Base-by-base conservation (phyloP, 2,113 vertebrate species). In the Tricholaema leucomelas region DNA sequence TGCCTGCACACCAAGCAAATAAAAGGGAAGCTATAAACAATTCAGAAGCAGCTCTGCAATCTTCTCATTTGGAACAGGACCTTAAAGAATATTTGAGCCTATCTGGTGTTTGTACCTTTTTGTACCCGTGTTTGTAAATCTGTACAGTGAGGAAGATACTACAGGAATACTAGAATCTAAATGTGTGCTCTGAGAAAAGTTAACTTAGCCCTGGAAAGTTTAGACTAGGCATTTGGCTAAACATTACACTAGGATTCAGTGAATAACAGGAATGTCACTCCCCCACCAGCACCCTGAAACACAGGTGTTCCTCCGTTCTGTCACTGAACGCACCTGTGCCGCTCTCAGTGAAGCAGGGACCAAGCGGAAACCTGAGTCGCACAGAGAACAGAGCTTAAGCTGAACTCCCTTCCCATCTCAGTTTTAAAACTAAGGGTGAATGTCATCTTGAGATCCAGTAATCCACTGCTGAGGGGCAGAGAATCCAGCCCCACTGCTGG, bases 271-370 rank as follows among this genome's bases (percentile, higher is more conserved):
- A 85, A 31, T 10, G 15, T 35, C 2, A 1, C 33, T 91, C 12
- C 31, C 23, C 42, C 52, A 54, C 14, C 30, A 40, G 17, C 30
- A 15, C 25, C 67, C 70, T 16, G 4, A 65, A 81, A 63, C 19
- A 35, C 52, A 61, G 59, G 13, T 28, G 17, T 44, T 50, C 20
- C 13, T 25, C 58, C 24, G 12, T 19, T 56, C 25, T 48, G 17
- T 40, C 35, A 75, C 16, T 0, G 0, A 56, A 14, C 12, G 61
- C 21, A 40, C 5, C 30, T 55, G 63, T 73, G 3, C 42, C 70
- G 31, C 18, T 59, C 30, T 63, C 48, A 50, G 7, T 46, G 42
- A 59, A 70, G 6, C 12, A 55, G 23, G 13, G 33, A 59, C 17
- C n/a, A 60, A 73, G 66, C 5, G 38, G 36, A 74, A 86, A 66